Percentiles rank a stretch among this genome's conserved stretches.
Conservation (phyloP, 2,888 invertebrate genomes). For the Thelaira solivaga region DNA sequence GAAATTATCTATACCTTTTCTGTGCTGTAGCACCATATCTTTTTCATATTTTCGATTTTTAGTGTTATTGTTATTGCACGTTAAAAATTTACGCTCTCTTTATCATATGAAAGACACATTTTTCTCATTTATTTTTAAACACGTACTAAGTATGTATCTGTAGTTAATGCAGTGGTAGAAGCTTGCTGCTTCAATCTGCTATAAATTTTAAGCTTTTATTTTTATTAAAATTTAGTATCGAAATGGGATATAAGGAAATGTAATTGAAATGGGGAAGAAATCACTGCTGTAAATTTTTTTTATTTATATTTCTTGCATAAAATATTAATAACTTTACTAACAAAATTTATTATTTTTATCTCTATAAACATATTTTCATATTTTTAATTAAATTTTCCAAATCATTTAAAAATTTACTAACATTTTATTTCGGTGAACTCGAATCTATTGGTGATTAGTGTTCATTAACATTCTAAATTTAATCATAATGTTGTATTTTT, state of each 20-base stretch:
- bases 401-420: conserved; percentile 39
- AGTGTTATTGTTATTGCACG: conserved; percentile 2
- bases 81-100: not conserved
- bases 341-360: not conserved
- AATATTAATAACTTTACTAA: conserved; percentile 11
- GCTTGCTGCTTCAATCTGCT: too few relatives aligned
- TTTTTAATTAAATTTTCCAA: conserved; percentile 6
- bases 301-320: not conserved
- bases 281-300: conserved; percentile 39
- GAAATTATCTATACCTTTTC: not conserved
- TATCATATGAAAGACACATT: too few relatives aligned
- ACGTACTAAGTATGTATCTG: too few relatives aligned
- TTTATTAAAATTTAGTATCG: too few relatives aligned
- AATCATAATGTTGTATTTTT: not conserved
- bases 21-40: conserved; percentile 4
- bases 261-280: too few relatives aligned
- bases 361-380: not conserved
- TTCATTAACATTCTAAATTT: not conserved
- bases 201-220: not conserved
- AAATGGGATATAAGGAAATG: too few relatives aligned
- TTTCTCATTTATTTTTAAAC: too few relatives aligned
- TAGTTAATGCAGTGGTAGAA: too few relatives aligned
- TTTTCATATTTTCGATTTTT: conserved; percentile 4
- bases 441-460: too few relatives aligned
- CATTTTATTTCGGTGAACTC: too few relatives aligned